A percentile compares a stretch with the other conserved stretches of the same genome.
Conservation (phyloP, 2,113 vertebrate genomes). For the Plecturocebus donacophilus region DNA sequence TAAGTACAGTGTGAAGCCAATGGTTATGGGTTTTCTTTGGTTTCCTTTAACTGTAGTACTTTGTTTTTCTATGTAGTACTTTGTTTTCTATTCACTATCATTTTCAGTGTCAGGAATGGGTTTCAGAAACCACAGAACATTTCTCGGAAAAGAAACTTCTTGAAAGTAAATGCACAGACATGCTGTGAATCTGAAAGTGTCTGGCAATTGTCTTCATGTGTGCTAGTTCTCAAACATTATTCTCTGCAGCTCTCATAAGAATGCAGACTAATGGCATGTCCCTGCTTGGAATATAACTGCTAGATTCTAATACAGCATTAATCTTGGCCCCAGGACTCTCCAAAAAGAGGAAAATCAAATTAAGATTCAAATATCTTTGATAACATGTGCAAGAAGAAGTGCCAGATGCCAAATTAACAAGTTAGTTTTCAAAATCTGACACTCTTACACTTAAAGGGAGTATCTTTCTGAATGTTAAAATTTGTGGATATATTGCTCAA, state of each 20-base stretch:
- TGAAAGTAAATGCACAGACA: not conserved
- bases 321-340: not conserved
- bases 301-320: not conserved
- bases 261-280: not conserved
- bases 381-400: not conserved
- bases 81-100: not conserved
- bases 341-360: not conserved
- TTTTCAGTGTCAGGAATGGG: not conserved
- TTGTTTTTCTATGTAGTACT: not conserved
- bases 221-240: not conserved
- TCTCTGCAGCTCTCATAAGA: not conserved
- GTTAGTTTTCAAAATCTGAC: not conserved
- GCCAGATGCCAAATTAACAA: not conserved
- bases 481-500: not conserved
- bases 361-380: not conserved
- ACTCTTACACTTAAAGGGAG: not conserved
- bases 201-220: not conserved
- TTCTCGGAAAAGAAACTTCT: not conserved
- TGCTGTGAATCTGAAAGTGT: not conserved
- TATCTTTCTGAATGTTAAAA: not conserved
- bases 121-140: constrained; percentile 23
- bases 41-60: not conserved
- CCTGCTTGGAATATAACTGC: not conserved
- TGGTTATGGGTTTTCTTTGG: not conserved
- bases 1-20: not conserved